Evolutionary conservation across 2,888 invertebrate species (phyloP), one percentile per base, ranked within the genome.

Genomic region (Luperina testacea): DNA sequence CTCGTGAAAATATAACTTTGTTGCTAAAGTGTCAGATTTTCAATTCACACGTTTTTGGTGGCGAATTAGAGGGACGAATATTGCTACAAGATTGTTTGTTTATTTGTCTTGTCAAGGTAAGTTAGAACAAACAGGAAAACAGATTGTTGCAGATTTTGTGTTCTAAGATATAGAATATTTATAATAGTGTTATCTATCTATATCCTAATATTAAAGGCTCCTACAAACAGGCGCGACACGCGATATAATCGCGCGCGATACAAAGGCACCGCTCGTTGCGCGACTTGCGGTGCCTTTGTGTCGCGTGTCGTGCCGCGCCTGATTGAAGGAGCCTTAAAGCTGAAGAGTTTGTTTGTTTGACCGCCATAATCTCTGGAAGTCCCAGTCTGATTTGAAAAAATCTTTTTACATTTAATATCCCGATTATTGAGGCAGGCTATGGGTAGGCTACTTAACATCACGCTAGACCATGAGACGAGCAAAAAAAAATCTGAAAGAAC

Each of bases 1-100:
- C 63, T 69, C 68, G 87, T 72, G 89, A 89, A 86, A 79, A 81
- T 72, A 74, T 77, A 83, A 72, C 61, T 71, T 57, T 77, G 45
- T 84, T 82, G 45, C 73, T 63, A 24, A 81, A 74, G 61, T 83
- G 87, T 81, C 72, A 81, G 73, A 80, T 78, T 82, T 86, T 65
- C 70, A 72, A 84, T 81, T 87, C 45, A 77, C 82, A 83, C 80
- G 72, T 82, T 76, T 85, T 68, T 67, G 48, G 51, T 51, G 51
- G 63, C 75, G 61, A 73, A 83, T 88, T 80, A 83, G 77, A 74
- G 65, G 78, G 69, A 61, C 73, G 20, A 48, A 38, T 69, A 63
- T 83, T 84, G 78, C 77, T 72, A 69, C 72, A 70, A 75, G 42
- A 70, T 75, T 79, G 38, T 72, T 80, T 65, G 42, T 72, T 61